Percentiles rank a stretch among this genome's conserved stretches.
Conservation (phyloP, 2,113 vertebrate species). For the Mormoops blainvillei region DNA sequence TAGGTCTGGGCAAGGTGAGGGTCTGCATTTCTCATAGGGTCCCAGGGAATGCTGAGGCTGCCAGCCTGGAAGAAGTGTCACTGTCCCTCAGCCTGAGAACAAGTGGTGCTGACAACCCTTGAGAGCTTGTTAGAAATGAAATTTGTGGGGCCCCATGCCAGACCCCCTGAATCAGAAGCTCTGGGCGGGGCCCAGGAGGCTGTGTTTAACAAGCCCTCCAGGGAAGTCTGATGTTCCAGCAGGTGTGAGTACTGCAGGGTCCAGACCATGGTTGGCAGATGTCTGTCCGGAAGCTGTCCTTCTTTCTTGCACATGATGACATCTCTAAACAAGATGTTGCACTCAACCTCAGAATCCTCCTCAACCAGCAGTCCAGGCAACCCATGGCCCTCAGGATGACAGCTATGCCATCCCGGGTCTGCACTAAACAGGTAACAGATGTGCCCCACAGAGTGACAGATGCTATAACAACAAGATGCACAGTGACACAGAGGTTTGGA, state of each 20-base stretch:
- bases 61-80: background rate
- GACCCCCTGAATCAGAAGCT: background rate
- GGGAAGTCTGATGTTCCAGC: background rate
- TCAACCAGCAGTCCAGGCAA: background rate
- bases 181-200: background rate
- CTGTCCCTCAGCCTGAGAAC: background rate
- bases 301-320: background rate
- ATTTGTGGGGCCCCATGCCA: background rate
- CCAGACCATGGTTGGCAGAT: background rate
- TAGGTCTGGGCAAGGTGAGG: background rate
- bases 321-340: too few relatives aligned
- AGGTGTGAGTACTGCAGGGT: background rate
- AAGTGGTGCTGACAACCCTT: rapidly evolving
- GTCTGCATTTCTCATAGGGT: background rate
- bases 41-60: background rate
- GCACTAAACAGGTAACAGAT: rapidly evolving
- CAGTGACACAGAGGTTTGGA: rapidly evolving
- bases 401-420: rapidly evolving
- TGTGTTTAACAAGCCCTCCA: rapidly evolving
- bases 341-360: background rate
- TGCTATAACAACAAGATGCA: rapidly evolving
- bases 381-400: background rate
- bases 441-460: too few relatives aligned
- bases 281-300: background rate
- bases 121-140: background rate